Percentiles rank a stretch among this genome's conserved stretches.
phyloP scores from a whole-genome alignment of 2,888 invertebrate species.

The Acanthococcus lagerstroemiae region DNA sequence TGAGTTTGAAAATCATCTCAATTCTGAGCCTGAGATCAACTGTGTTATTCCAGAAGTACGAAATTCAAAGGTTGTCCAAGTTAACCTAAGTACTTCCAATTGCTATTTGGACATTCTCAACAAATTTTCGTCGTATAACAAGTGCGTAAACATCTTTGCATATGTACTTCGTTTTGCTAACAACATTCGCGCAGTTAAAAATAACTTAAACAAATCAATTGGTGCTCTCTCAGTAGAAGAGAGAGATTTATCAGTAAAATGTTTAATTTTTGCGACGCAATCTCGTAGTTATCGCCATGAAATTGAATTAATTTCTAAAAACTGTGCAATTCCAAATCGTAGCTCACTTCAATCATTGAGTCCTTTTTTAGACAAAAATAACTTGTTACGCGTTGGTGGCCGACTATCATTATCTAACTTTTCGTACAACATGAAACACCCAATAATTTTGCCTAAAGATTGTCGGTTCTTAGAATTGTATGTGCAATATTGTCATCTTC shows the following conservation, averaged over 20 bases:
- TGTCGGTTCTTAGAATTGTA: neutral
- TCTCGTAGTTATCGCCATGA: neutral
- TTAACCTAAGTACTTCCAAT: neutral
- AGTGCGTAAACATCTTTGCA: neutral
- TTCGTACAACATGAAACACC: no score
- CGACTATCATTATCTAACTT: no score
- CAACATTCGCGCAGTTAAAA: neutral
- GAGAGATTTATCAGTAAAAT: neutral
- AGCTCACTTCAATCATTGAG: neutral
- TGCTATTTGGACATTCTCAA: neutral
- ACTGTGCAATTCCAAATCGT: neutral
- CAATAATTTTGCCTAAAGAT: neutral
- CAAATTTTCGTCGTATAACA: neutral
- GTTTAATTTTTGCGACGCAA: neutral
- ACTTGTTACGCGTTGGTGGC: neutral
- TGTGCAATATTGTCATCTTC: neutral
- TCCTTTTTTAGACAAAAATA: neutral
- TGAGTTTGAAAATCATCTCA: neutral
- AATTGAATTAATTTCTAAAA: neutral
- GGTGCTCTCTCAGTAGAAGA: neutral
- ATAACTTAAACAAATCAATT: neutral
- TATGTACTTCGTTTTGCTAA: neutral
- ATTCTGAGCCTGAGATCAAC: no score
- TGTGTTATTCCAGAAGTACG: neutral
- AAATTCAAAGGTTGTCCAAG: neutral